Percentiles rank a stretch among this genome's conserved stretches.
phyloP scores from a whole-genome alignment of 2,888 invertebrate species.

The Pseudanteris insignis region DNA sequence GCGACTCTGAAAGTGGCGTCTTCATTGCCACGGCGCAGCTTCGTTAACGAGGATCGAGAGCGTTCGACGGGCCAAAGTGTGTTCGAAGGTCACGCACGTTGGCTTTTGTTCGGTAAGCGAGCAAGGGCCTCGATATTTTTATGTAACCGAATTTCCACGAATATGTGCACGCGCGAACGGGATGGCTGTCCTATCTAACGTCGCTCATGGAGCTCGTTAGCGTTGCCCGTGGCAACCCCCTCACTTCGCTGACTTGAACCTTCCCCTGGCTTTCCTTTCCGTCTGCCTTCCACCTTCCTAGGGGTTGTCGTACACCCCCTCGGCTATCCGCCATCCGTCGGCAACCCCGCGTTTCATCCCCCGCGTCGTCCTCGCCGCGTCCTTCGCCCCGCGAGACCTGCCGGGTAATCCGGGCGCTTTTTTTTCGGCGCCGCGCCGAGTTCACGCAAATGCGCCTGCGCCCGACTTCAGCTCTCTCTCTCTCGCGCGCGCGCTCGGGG shows the following conservation, averaged over 20 bases:
- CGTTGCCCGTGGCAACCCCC: conserved; percentile 65
- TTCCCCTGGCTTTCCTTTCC: conserved; percentile 44
- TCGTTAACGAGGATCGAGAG: too few relatives aligned
- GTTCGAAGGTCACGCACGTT: too few relatives aligned
- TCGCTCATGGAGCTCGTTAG: conserved; percentile 66
- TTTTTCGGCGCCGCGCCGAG: conserved; percentile 31
- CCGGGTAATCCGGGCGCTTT: conserved; percentile 38
- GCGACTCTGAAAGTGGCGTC: too few relatives aligned
- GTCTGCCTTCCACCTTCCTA: conserved; percentile 40
- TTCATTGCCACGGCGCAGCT: too few relatives aligned
- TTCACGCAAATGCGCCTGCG: conserved; percentile 46
- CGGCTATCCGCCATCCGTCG: conserved; percentile 46
- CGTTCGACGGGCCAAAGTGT: too few relatives aligned
- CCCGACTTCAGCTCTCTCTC: conserved; percentile 25
- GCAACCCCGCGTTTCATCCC: conserved; percentile 46
- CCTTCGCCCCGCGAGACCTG: too few relatives aligned
- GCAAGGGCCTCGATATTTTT: conserved; percentile 49
- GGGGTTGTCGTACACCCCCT: conserved; percentile 25
- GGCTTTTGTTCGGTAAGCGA: too few relatives aligned
- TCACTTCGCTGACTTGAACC: conserved; percentile 51
- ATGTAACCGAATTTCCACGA: conserved; percentile 56
- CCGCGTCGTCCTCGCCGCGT: conserved; percentile 8
- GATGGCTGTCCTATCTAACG: conserved; percentile 63
- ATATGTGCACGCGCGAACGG: conserved; percentile 49
- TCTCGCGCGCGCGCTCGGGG: conserved; percentile 3